Evolutionary conservation across 2,113 vertebrate species (phyloP).

Genomic region (Phodopus roborovskii): DNA sequence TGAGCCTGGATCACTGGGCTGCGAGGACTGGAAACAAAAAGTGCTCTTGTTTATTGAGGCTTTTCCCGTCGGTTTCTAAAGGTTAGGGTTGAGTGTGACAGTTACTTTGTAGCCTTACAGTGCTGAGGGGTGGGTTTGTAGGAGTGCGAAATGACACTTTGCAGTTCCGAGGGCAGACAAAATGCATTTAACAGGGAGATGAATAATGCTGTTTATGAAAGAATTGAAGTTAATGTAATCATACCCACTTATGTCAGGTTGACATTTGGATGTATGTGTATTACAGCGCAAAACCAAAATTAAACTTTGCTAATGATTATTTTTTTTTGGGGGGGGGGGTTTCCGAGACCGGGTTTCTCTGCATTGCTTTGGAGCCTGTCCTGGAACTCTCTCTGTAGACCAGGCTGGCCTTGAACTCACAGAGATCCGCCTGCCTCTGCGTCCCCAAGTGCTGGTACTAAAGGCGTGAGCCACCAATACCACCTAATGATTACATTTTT

Average conservation of each 20-base stretch:
- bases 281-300: conserved; percentile 57
- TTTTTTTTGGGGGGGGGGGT: too few species aligned
- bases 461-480: too few species aligned
- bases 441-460: too few species aligned
- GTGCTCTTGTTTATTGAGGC: background rate
- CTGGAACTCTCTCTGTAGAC: too few species aligned
- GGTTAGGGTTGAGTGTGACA: conserved; percentile 42
- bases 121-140: conserved; percentile 27
- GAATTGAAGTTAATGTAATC: conserved; percentile 52
- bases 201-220: conserved; percentile 57
- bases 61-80: conserved; percentile 61
- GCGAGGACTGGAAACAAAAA: conserved; percentile 64
- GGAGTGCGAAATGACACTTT: conserved; percentile 67
- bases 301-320: conserved; percentile 44
- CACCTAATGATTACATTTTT: conserved; percentile 34
- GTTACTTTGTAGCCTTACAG: background rate
- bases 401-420: too few species aligned
- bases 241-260: background rate
- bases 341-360: too few species aligned
- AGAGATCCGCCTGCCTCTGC: too few species aligned
- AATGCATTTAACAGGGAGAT: conserved; percentile 42
- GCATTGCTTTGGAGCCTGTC: too few species aligned
- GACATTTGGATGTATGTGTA: conserved; percentile 53
- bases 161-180: background rate
- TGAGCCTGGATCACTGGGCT: background rate